Evolutionary conservation across 2,113 vertebrate genomes (phyloP).

Genomic region (Casuarius casuarius): DNA sequence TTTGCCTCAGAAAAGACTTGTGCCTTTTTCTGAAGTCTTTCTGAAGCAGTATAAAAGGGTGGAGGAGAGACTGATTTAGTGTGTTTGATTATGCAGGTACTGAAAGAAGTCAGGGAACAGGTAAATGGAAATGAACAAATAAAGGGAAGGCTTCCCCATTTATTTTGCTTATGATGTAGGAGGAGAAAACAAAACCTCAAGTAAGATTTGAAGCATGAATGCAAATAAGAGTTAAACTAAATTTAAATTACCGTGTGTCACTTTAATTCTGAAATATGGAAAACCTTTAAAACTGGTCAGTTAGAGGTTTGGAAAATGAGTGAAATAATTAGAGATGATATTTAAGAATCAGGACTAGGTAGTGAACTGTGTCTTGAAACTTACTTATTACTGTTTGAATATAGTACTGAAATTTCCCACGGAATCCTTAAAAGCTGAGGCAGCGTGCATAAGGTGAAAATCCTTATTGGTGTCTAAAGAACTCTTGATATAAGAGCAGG

Average conservation of each 20-base stretch:
- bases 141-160: not conserved
- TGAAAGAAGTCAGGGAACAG: not conserved
- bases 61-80: not conserved
- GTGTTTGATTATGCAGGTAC: fast-evolving
- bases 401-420: not conserved
- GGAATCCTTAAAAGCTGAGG: not conserved
- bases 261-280: not conserved
- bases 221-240: not conserved
- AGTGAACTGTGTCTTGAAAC: not conserved
- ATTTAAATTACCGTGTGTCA: not conserved
- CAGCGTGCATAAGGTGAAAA: not conserved
- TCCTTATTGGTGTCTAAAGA: not conserved
- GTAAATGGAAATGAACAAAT: not conserved
- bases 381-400: not conserved
- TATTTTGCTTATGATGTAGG: not conserved
- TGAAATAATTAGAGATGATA: not conserved
- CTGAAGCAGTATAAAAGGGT: not conserved
- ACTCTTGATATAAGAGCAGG: not conserved
- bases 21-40: not conserved
- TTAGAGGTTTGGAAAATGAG: not conserved
- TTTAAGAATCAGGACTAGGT: not conserved
- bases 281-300: not conserved
- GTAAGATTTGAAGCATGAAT: not conserved
- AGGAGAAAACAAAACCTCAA: not conserved
- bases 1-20: not conserved